Base-by-base conservation (phyloP, 2,113 vertebrate species). In the Chrysemys picta region DNA sequence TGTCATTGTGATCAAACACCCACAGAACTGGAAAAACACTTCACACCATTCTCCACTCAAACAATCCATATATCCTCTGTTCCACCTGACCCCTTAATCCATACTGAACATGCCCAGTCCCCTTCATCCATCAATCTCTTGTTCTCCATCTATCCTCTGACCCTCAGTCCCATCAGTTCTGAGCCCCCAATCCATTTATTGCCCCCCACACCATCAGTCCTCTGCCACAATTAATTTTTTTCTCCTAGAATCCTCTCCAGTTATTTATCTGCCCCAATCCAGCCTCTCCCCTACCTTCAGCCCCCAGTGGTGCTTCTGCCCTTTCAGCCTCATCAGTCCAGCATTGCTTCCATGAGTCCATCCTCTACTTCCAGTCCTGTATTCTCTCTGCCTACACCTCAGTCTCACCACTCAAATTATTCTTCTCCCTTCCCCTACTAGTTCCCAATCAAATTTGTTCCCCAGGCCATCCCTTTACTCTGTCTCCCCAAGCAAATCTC, bases 121-220 rank as follows among this genome's bases (percentile, higher is more conserved):
- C 11, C 42, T 83, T 29, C 76, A 81, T 86, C 78, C 45, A 84
- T 96, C 85, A 89, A 84, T 96, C 91, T 94, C 86, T 94, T 49
- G 54, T 72, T 94, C 56, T 35, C 38, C 84, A 31, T 31, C 27
- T 59, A 62, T 95, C 90, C 81, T 62, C 57, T 93, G 72, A 85
- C 89, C 79, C 82, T 78, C 17, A 62, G 56, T 49, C n/a, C n/a
- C 56, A 93, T 87, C 76, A 93, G 24, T 56, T 89, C 10, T 86
- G 10, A 90, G 80, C 89, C 17, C 52, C 76, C 47, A 57, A 22
- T 80, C 75, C 89, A 47, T 85, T 95, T 94, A 65, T 79, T 81
- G 38, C 84, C 91, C 83, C 50, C 84, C 84, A 92, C 38, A 52
- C 29, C 75, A 91, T 94, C 79, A 94, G 2, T 94, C 42, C 16